Evolutionary conservation across 2,888 invertebrate species (phyloP).

Genomic region (Physocephala rufipes): DNA sequence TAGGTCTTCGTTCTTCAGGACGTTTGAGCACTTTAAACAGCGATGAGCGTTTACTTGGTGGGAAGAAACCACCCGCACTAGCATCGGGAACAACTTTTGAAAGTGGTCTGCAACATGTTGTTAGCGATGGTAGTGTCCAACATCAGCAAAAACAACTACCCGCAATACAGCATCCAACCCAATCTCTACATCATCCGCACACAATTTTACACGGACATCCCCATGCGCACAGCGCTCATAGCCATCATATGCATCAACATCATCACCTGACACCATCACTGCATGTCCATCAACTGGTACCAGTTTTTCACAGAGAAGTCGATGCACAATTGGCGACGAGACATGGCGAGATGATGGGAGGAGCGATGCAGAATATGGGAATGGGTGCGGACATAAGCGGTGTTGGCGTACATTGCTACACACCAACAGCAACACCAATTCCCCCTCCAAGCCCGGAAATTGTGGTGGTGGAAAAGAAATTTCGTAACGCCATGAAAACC

Average conservation of each 20-base stretch:
- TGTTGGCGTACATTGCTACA: not conserved
- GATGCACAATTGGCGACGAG: not conserved
- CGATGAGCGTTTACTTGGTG: constrained; percentile 80
- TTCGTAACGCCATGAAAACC: constrained; percentile 86
- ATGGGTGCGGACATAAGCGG: constrained; percentile 28
- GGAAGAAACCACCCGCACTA: constrained; percentile 70
- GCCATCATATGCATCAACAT: constrained; percentile 55
- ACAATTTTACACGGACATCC: constrained; percentile 49
- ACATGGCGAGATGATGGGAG: constrained; percentile 22
- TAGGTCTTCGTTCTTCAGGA: constrained; percentile 65
- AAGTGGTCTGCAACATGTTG: constrained; percentile 37
- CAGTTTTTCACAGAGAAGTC: constrained; percentile 29
- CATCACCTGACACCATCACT: constrained; percentile 51
- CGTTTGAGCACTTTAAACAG: constrained; percentile 67
- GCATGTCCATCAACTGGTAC: constrained; percentile 54
- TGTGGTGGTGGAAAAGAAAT: constrained; percentile 76
- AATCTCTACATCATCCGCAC: constrained; percentile 38
- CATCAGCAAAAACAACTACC: constrained; percentile 32
- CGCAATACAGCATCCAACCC: constrained; percentile 23
- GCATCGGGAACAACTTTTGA: constrained; percentile 58
- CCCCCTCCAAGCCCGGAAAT: constrained; percentile 59
- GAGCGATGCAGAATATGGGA: constrained; percentile 16
- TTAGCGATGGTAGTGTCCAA: not conserved
- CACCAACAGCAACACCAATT: constrained; percentile 13
- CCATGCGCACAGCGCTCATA: constrained; percentile 46